Evolutionary conservation across 1,140 invertebrate species (phyloP), one percentile per base, ranked within the genome.

Genomic region (Pantala flavescens): DNA sequence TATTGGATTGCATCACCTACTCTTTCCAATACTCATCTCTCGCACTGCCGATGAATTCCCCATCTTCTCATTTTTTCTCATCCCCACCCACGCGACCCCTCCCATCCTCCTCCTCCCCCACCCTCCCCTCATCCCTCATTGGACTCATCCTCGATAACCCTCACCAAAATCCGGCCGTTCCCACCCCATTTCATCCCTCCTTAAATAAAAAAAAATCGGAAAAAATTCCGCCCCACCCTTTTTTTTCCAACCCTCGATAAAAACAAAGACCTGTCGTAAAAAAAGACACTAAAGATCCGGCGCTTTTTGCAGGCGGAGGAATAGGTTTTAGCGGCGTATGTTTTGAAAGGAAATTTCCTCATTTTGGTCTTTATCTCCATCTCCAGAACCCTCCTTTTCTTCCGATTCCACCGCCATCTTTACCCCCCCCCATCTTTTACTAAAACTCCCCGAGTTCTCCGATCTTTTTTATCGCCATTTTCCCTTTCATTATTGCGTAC

Each of bases 281-380:
- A 36, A 63, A 63, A 63, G 49, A 12, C n/a, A 63, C 49, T 63
- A 63, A 63, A 63, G 49, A 63, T 63, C 49, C 49, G 49, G 49
- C 14, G 14, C 49, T 63, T 63, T 63, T 63, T 63, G 49, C n/a
- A 16, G 12, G 49, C 2, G 49, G 14, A 1, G 14, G 49, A 14
- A 12, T 1, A 63, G n/a, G 49, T 16, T 63, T 63, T 63, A 63
- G 49, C 49, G 49, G 49, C 49, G 49, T 63, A 63, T 63, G 49
- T 63, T 63, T 63, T 63, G 49, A 63, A 63, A 63, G 49, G 49
- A 63, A 63, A 63, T 63, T 63, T 63, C 49, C 49, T 63, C 49
- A 63, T 63, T 63, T 63, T 21, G 49, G 49, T 63, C 49, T 63
- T 63, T 63, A 63, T 63, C 49, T 63, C 49, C 49, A 63, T 63